phyloP scores from a whole-genome alignment of 2,113 vertebrate genomes.

The Pseudois nayaur region DNA sequence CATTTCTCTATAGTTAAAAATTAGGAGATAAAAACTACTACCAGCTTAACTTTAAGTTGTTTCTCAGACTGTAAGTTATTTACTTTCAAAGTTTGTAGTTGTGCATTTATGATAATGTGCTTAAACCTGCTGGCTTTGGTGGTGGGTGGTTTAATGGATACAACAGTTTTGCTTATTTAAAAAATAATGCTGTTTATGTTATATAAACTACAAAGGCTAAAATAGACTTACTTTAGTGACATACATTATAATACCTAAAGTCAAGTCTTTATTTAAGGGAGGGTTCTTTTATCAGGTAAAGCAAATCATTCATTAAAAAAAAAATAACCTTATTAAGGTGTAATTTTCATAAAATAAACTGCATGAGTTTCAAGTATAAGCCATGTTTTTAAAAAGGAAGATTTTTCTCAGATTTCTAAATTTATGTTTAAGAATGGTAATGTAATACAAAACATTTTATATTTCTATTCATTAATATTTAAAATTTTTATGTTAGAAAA shows the following conservation, averaged over 20 bases:
- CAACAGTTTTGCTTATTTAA: background rate
- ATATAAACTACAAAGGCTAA: conserved; percentile 7
- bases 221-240: background rate
- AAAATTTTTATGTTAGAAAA: background rate
- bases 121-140: background rate
- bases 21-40: background rate
- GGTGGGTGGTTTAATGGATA: background rate
- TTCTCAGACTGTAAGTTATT: background rate
- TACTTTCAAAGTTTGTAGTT: conserved; percentile 10
- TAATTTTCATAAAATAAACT: conserved; percentile 13
- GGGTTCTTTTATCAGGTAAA: background rate
- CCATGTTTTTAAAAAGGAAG: background rate
- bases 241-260: background rate
- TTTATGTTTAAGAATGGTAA: conserved; percentile 16
- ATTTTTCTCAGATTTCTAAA: background rate
- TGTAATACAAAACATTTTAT: background rate
- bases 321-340: background rate
- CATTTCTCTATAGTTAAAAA: conserved; percentile 15
- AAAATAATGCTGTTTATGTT: conserved; percentile 4
- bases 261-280: background rate
- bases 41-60: conserved; percentile 4
- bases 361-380: background rate
- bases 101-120: background rate
- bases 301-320: background rate
- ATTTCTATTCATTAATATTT: background rate